Evolutionary conservation across 2,797 vertebrate species (phyloP).

Genomic region (Smutsia temminckii): DNA sequence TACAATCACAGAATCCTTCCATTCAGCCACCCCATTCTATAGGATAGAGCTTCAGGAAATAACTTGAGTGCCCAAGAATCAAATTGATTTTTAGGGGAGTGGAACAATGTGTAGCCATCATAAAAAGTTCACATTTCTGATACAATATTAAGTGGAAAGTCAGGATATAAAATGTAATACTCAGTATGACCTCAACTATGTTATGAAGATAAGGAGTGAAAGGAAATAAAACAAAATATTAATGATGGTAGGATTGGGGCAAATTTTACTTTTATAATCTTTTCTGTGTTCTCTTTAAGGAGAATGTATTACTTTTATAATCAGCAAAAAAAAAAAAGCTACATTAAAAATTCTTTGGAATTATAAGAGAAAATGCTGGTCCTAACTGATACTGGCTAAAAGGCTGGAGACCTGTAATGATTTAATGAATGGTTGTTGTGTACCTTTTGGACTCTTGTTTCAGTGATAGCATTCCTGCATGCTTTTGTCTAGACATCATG

Average conservation of each 20-base stretch:
- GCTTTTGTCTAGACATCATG: slow-evolving; percentile 70
- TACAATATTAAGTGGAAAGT: slow-evolving; percentile 18
- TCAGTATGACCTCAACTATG: not conserved
- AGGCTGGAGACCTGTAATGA: not conserved
- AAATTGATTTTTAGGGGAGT: not conserved
- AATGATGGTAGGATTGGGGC: not conserved
- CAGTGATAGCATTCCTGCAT: not conserved
- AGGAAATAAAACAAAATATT: slow-evolving; percentile 45
- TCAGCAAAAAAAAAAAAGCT: slow-evolving; percentile 21
- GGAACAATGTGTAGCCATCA: not conserved
- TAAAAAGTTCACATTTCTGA: slow-evolving; percentile 24
- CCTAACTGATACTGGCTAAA: not conserved
- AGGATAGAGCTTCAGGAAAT: not conserved
- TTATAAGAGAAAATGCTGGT: not conserved
- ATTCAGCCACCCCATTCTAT: not conserved
- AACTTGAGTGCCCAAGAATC: not conserved
- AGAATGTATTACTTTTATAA: slow-evolving; percentile 46
- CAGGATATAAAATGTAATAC: slow-evolving; percentile 13
- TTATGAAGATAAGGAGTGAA: slow-evolving; percentile 26
- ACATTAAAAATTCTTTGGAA: slow-evolving; percentile 18
- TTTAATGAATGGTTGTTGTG: not conserved
- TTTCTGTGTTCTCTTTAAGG: slow-evolving; percentile 41
- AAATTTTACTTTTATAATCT: not conserved
- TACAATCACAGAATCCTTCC: not conserved
- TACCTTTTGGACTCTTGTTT: not conserved